Evolutionary conservation across 2,797 vertebrate species (phyloP).

Genomic region (Lacerta agilis): DNA sequence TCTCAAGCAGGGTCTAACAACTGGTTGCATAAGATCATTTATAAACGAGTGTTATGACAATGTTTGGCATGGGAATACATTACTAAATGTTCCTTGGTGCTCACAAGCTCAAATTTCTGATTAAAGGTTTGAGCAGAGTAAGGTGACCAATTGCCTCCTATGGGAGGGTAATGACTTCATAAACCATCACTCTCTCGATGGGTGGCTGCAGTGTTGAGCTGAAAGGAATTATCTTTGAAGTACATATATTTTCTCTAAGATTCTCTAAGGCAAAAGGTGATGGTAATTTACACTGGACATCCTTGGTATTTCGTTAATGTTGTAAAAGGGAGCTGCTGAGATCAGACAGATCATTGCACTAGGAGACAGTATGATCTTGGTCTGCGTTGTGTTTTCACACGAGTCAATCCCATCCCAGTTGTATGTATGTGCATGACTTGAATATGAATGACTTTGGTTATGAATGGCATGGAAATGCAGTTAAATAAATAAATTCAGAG

Average conservation of each 20-base stretch:
- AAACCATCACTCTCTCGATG: slow-evolving; percentile 35
- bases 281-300: neutral
- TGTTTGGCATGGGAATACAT: slow-evolving; percentile 55
- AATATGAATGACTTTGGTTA: too few relatives aligned
- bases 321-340: slow-evolving; percentile 27
- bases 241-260: slow-evolving; percentile 3
- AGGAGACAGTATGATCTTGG: neutral
- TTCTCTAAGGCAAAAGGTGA: neutral
- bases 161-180: slow-evolving; percentile 47
- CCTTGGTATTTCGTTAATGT: slow-evolving; percentile 14
- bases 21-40: slow-evolving; percentile 54
- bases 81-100: slow-evolving; percentile 9
- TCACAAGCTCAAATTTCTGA: slow-evolving; percentile 50
- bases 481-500: too few relatives aligned
- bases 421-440: too few relatives aligned
- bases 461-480: too few relatives aligned
- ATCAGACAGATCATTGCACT: neutral
- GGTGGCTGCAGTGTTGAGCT: neutral
- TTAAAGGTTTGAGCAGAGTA: slow-evolving; percentile 40
- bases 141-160: slow-evolving; percentile 51
- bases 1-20: slow-evolving; percentile 34
- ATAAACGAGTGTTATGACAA: slow-evolving; percentile 44
- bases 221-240: slow-evolving; percentile 16
- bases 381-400: neutral
- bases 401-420: too few relatives aligned